Evolutionary conservation across 1,140 invertebrate genomes (phyloP).

Genomic region (Magallana ariakensis): DNA sequence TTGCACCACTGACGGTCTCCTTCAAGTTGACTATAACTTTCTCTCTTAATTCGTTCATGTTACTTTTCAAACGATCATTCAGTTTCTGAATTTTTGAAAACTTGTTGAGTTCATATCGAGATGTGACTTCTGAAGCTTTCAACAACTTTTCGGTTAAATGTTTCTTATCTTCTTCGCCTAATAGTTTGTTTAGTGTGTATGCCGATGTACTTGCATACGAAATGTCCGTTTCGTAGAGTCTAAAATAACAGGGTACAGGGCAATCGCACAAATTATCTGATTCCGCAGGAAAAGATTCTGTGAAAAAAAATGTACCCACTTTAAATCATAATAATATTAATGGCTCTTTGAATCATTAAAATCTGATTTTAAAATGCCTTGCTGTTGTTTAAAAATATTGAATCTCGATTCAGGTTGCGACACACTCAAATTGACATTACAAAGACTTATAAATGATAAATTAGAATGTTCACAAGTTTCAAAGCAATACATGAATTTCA

Average conservation of each 20-base stretch:
- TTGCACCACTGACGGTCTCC: not conserved
- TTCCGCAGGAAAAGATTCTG: slow-evolving; percentile 46
- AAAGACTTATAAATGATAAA: too few relatives aligned
- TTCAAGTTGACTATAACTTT: not conserved
- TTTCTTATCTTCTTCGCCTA: slow-evolving; percentile 6
- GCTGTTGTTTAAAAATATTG: too few relatives aligned
- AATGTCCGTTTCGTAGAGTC: slow-evolving; percentile 64
- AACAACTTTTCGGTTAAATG: slow-evolving; percentile 34
- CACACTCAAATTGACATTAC: too few relatives aligned
- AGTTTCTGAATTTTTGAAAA: slow-evolving; percentile 1
- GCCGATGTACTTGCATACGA: slow-evolving; percentile 64
- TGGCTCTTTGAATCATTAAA: too few relatives aligned
- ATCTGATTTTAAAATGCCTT: too few relatives aligned
- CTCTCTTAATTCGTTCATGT: not conserved
- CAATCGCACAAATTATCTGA: slow-evolving; percentile 59
- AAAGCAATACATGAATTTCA: too few relatives aligned
- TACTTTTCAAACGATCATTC: not conserved
- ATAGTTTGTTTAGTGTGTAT: slow-evolving; percentile 47
- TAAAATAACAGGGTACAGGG: slow-evolving; percentile 65
- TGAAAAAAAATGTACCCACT: not conserved
- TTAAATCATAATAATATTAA: too few relatives aligned
- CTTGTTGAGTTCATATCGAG: slow-evolving; percentile 32
- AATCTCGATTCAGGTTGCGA: too few relatives aligned
- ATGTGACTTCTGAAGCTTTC: slow-evolving; percentile 46
- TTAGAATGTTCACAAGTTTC: too few relatives aligned